Base-by-base conservation (phyloP, 1,140 invertebrate species). In the Hirudo medicinalis region DNA sequence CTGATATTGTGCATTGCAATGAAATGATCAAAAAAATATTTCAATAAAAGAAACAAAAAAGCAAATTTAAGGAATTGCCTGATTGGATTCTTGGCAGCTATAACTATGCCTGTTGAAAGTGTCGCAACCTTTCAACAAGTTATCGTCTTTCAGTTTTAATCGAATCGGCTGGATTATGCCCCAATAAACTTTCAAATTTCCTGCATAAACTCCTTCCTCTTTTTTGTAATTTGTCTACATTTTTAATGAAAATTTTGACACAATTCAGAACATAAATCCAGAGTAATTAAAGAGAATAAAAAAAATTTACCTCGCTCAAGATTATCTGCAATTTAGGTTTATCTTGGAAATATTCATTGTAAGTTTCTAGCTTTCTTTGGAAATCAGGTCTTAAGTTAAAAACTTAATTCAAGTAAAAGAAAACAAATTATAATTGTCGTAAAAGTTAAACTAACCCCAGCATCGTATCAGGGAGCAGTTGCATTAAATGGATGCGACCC, bases 301-400 rank as follows among this genome's bases (percentile, higher is more conserved):
- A 63, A n/a, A 2, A 63, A 11, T 15, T 63, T 32, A 63, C 57
- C 29, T 63, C 29, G 22, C 17, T 32, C 22, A 63, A 63, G 29
- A 25, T 63, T 25, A 63, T 63, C 13, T 63, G 57, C 22, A 63
- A 63, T 25, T 63, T 63, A 8, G 57, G 57, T 20, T 63, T 63
- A 32, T 63, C 57, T 19, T 63, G 57, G 29, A 25, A 63, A 63
- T 25, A 63, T 63, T 63, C 57, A 63, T 63, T 63, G 29, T 63
- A 63, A 32, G 19, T 63, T 63, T 25, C 22, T 63, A 63, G 29
- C 57, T 63, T 63, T 63, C 22, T 32, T 22, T 63, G 22, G 57
- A 63, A 63, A 32, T 63, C 57, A 63, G 57, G 20, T 32, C 57
- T 63, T 49, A 17, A 49, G 43, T 49, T 17, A 49, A 49, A 49